Conservation (phyloP, 1,140 invertebrate species). For the Polypedilum pembai region DNA sequence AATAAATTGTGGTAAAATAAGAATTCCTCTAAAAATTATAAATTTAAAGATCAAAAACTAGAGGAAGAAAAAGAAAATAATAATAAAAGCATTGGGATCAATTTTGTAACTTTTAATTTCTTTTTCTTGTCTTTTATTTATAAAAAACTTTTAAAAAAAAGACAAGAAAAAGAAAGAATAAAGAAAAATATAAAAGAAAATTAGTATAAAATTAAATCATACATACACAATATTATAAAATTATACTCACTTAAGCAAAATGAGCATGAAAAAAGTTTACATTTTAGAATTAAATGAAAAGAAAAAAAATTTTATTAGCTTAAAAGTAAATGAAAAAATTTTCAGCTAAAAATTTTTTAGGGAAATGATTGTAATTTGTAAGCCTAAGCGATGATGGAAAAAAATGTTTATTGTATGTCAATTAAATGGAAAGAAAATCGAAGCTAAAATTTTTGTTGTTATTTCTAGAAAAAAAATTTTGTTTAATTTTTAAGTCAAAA, state of each 20-base stretch:
- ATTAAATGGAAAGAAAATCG: neutral
- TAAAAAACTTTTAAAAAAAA: neutral
- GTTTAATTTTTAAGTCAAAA: too few relatives aligned
- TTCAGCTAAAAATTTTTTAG: neutral
- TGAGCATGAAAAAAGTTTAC: neutral
- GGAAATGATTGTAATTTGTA: slow-evolving; percentile 9
- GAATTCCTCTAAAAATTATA: too few relatives aligned
- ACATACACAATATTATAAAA: neutral
- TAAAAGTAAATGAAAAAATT: neutral
- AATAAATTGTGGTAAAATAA: neutral
- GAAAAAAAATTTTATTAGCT: neutral
- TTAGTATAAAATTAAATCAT: neutral
- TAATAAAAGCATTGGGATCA: slow-evolving; percentile 26
- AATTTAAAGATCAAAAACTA: too few relatives aligned
- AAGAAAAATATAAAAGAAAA: neutral
- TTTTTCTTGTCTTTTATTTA: neutral
- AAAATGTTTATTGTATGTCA: slow-evolving; percentile 23
- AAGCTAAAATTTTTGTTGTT: neutral
- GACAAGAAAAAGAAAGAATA: neutral
- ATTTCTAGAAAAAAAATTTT: neutral
- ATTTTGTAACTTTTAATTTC: slow-evolving; percentile 23
- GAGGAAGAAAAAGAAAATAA: neutral
- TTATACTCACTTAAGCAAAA: neutral
- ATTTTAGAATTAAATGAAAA: neutral
- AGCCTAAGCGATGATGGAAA: neutral